These are phyloP conservation scores for Gila orcuttii DNA, from an alignment of 2,113 vertebrate genomes.

Conservation along the genomic window DNA sequence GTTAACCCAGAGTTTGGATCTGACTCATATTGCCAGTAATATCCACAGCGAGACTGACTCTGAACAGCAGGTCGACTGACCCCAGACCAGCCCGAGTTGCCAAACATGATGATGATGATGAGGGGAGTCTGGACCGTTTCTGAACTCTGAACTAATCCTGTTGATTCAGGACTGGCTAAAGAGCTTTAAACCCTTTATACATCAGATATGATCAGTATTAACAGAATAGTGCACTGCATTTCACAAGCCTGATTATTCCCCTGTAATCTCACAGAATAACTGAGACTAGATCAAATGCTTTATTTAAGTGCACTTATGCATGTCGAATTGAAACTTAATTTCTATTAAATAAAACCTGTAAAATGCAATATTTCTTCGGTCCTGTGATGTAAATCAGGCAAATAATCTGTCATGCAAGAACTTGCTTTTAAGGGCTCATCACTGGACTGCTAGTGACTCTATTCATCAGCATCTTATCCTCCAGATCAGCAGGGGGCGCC, in stretches of 20 bases:
- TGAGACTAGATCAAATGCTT: neutral
- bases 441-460: too few species aligned
- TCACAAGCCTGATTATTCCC: neutral
- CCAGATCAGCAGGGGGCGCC: too few species aligned
- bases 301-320: neutral
- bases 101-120: neutral
- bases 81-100: neutral
- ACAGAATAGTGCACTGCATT: neutral
- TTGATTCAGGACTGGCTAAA: neutral
- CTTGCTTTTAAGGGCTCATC: too few species aligned
- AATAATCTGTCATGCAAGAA: neutral
- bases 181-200: neutral
- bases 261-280: neutral
- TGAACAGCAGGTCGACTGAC: neutral
- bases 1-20: conserved; percentile 86
- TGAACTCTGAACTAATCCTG: neutral
- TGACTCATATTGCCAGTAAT: conserved; percentile 81
- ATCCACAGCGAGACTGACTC: conserved; percentile 75
- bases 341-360: neutral
- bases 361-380: neutral
- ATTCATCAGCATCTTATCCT: too few species aligned
- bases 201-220: neutral
- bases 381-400: neutral
- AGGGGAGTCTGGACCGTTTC: neutral
- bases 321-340: too few species aligned